Conservation (phyloP, 1,140 invertebrate species). For the Ptiloglossa arizonensis region DNA sequence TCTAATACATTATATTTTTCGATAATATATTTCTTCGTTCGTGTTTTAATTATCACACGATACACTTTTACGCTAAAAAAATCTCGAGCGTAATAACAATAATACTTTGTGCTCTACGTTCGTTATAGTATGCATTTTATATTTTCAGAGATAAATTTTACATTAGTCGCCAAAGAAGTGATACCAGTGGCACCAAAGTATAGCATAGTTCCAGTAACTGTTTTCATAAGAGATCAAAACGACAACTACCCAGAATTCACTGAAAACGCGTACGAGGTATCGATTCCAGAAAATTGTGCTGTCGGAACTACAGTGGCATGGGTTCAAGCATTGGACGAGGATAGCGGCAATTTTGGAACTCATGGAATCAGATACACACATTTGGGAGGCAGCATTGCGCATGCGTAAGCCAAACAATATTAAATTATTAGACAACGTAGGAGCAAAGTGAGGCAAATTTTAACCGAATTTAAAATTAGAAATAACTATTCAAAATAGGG, state of each 20-base stretch:
- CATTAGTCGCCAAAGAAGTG: constrained; percentile 92
- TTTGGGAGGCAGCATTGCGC: constrained; percentile 89
- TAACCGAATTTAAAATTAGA: not conserved
- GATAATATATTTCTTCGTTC: not conserved
- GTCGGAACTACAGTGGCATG: constrained; percentile 91
- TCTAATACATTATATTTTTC: too few species aligned
- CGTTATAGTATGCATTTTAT: not conserved
- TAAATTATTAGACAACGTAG: too few species aligned
- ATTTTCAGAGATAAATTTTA: constrained; percentile 90
- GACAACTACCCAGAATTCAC: constrained; percentile 96
- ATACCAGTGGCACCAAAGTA: constrained; percentile 88
- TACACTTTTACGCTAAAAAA: too few species aligned
- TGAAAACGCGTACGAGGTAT: constrained; percentile 89
- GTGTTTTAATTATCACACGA: not conserved
- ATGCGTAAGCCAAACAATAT: constrained; percentile 86
- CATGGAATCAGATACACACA: constrained; percentile 93
- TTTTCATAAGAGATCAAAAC: constrained; percentile 94
- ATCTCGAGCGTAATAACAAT: too few species aligned
- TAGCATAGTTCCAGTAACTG: constrained; percentile 91
- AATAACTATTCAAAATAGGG: not conserved
- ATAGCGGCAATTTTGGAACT: constrained; percentile 93
- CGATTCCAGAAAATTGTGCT: constrained; percentile 91
- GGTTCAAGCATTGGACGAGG: constrained; percentile 91
- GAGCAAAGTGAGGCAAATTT: constrained; percentile 17
- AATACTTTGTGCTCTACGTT: too few species aligned